These are phyloP conservation scores for Recurvirostra avosetta DNA, from an alignment of 2,113 vertebrate species.

Conservation along the genomic window DNA sequence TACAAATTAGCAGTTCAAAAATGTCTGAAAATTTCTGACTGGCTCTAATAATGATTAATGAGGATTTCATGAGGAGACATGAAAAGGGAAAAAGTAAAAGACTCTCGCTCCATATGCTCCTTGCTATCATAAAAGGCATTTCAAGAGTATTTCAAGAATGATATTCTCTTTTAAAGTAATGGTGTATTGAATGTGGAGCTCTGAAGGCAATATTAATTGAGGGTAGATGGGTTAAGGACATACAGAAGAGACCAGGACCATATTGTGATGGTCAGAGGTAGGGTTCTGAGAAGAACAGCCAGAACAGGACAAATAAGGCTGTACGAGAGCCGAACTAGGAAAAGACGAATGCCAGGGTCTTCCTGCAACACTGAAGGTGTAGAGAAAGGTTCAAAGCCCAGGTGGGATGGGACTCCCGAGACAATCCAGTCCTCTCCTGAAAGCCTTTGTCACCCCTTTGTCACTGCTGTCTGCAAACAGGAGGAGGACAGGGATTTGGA, in stretches of 20 bases:
- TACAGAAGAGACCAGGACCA: neutral
- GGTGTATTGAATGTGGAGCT: neutral
- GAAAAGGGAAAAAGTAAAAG: slow-evolving; percentile 4
- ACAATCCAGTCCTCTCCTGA: neutral
- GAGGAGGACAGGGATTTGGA: neutral
- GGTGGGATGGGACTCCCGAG: neutral
- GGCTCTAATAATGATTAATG: neutral
- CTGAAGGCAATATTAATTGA: neutral
- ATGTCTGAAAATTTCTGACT: neutral
- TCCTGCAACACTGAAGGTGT: neutral
- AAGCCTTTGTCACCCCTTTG: neutral
- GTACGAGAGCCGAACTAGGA: neutral
- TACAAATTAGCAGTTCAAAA: slow-evolving; percentile 23
- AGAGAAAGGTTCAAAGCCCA: neutral
- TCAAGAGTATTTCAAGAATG: neutral
- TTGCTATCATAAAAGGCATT: slow-evolving; percentile 20
- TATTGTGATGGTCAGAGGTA: neutral
- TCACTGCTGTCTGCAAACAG: neutral
- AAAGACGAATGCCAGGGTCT: neutral
- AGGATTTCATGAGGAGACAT: neutral
- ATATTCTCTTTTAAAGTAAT: slow-evolving; percentile 2
- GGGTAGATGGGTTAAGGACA: neutral
- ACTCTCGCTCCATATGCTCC: neutral
- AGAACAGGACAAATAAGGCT: neutral
- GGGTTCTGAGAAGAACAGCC: neutral